Evolutionary conservation across 2,113 vertebrate species (phyloP), one percentile per base, ranked within the genome.

Genomic region (Natator depressus): DNA sequence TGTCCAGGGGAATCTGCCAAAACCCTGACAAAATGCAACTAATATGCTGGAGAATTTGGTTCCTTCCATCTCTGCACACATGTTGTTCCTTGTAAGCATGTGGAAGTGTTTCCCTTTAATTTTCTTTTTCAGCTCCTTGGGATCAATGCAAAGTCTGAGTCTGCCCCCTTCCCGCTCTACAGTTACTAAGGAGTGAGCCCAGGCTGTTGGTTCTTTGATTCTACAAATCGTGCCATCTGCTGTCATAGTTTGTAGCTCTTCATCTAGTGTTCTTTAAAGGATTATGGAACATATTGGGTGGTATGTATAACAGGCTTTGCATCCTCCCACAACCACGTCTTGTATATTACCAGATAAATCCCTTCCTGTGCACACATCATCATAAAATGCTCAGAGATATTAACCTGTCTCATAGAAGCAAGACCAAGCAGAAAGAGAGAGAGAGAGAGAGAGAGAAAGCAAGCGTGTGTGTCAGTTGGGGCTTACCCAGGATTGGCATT

Each of bases 191-290:
- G 35, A 91, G 75, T 65, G 3, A 0, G 50, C 35, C 93, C 79
- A 96, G 35, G 19, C 17, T 84, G 16, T 57, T 82, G 14, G 46
- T 29, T 91, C 83, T 92, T 93, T 92, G 76, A 84, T 96, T 96
- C 95, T 96, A 94, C 93, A 95, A 89, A 94, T 93, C 88, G 93
- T 95, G 91, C 88, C 95, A 96, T 94, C 90, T 96, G 82, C 93
- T 96, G 95, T 94, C 94, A 96, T 0, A 0, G 91, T 96, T 95
- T 90, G 88, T 93, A 93, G 96, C 29, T 95, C 87, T 91, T 89
- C 27, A 1, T 0, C 57, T 75, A 57, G 42, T n/a, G 59, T 88
- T 14, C 92, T 94, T 93, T 92, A 75, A 89, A 91, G 89, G n/a
- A 76, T 38, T 62, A 91, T 69, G 62, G 31, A 59, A 4, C 46